Base-by-base conservation (phyloP, 2,888 invertebrate species). In the Thysanoteuthis rhombus region DNA sequence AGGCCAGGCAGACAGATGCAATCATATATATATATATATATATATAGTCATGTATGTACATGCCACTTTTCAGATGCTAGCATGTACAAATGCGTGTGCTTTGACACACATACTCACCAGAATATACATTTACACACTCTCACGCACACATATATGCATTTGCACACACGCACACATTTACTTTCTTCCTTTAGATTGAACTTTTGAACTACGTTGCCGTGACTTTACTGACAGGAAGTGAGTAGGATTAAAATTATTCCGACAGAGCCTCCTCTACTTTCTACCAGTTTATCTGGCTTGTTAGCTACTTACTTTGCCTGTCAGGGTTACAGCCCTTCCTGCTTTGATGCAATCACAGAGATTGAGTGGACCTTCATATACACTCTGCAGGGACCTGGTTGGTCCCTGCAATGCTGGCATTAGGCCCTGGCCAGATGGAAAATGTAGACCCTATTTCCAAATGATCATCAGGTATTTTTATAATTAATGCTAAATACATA, bases 221-320 rank as follows among this genome's bases (percentile, higher is more conserved):
- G 42, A 38, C 42, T 36, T 93, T 52, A 38, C 93, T 58, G 93
- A 58, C 93, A 93, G 93, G 93, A 93, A 93, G 52, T 52, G 93
- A 93, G 52, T 38, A 39, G 45, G 58, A 93, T 39, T 93, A 52
- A 93, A 58, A 93, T 58, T 52, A 93, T 93, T 47, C 38, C 4
- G 3, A n/a, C 38, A 36, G 19, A 38, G 38, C 32, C 93, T 93
- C 25, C 36, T 39, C n/a, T n/a, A 91, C 16, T 42, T 40, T n/a
- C 4, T 92, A 28, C 39, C 52, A 52, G 90, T 90, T 38, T 38
- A 40, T 39, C 42, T 40, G 19, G 42, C 42, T 45, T 40, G n/a
- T n/a, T 28, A n/a, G 22, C 28, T 39, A 90, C 90, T 90, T 39
- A 19, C 36, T 90, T 40, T 39, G 32, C 39, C 39, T 42, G 42